Evolutionary conservation across 2,888 invertebrate species (phyloP), one percentile per base, ranked within the genome.

Genomic region (Aleiodes testaceus): DNA sequence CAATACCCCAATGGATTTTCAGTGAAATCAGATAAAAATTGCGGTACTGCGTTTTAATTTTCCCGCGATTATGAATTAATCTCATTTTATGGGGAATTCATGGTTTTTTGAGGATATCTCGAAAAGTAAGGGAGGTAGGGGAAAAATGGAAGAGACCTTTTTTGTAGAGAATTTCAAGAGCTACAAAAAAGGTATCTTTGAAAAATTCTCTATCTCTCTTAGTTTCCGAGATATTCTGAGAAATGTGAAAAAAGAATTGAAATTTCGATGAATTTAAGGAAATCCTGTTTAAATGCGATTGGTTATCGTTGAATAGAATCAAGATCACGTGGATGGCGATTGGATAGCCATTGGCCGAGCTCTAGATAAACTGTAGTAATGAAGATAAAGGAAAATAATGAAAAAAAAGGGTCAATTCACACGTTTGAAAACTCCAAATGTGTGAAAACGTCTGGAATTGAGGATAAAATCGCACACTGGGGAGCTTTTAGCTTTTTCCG

Each of bases 381-480:
- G 36, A 36, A 36, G 36, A 36, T 36, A 36, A 36, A 36, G 9
- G 36, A 9, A 36, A 36, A 36, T 36, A 11, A 36, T 26, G 50
- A 42, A n/a, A 36, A 20, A 59, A 55, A 55, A 53, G 20, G 26
- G 4, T 30, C 30, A 20, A 18, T 14, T 59, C 18, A 36, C 16
- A 42, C 36, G 55, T 55, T 55, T 30, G 30, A 63, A 36, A 36
- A 36, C 36, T 22, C 20, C 20, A 45, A 63, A 42, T 61, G 61
- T 61, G 61, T 42, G 61, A 44, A 61, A 61, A 22, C 63, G 75
- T 74, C 70, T 71, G 69, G 66, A 53, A 71, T 76, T 36, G 68
- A 75, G 72, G 67, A 70, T 75, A 69, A 74, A 79, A 77, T 77
- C 26, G 77, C 79, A 80, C 82, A 78, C 79, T 72, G 52, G 73